Conservation (phyloP, 2,888 invertebrate genomes). For the Sminthurinus aureus region DNA sequence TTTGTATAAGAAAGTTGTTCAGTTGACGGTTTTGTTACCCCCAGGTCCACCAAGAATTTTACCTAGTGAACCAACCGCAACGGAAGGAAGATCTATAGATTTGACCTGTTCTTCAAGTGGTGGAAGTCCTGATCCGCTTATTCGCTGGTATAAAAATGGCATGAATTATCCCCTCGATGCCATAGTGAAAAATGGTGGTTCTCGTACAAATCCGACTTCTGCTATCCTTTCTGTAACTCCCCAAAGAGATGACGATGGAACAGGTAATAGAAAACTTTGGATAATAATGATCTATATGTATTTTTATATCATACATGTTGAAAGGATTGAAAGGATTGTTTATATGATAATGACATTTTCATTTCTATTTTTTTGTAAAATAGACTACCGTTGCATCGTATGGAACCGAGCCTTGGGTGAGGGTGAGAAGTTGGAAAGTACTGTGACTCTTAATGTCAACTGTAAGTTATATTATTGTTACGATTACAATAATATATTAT, state of each 20-base stretch:
- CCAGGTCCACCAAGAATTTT: slow-evolving; percentile 82
- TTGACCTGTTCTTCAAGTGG: slow-evolving; percentile 75
- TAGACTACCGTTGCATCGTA: slow-evolving; percentile 81
- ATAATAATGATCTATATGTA: too few species aligned
- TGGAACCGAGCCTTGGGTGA: slow-evolving; percentile 88
- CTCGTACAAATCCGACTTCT: slow-evolving; percentile 77
- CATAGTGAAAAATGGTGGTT: slow-evolving; percentile 74
- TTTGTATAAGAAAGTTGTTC: slow-evolving; percentile 82
- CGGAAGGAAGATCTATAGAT: slow-evolving; percentile 68
- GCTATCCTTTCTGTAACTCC: slow-evolving; percentile 80
- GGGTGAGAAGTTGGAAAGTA: slow-evolving; percentile 79
- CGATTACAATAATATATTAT: neutral
- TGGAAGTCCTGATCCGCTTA: slow-evolving; percentile 88
- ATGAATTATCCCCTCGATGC: slow-evolving; percentile 77
- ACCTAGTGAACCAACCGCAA: slow-evolving; percentile 79
- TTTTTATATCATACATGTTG: too few species aligned
- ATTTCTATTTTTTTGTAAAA: too few species aligned
- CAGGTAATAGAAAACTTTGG: slow-evolving; percentile 61
- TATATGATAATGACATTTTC: too few species aligned
- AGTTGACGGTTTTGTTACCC: slow-evolving; percentile 83
- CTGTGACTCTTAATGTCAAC: slow-evolving; percentile 83
- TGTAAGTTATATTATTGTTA: slow-evolving; percentile 72
- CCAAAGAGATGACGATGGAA: slow-evolving; percentile 83
- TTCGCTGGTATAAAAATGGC: slow-evolving; percentile 82
- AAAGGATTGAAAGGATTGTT: too few species aligned